Evolutionary conservation across 2,888 invertebrate species (phyloP).

Genomic region (Plutella xylostella): DNA sequence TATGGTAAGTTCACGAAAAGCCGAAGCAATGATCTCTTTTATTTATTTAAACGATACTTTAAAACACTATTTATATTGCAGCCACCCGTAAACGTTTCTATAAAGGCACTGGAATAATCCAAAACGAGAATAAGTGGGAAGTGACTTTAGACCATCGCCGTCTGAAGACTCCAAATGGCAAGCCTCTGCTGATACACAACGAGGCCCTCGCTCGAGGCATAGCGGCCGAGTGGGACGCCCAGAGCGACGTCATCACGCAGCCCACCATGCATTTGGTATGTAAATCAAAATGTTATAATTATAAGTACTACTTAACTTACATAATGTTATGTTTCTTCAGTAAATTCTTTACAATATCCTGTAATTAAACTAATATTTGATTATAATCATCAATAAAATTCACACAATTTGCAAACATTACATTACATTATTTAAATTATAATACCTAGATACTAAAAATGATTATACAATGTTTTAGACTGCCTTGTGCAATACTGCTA

Average conservation of each 20-base stretch:
- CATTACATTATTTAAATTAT: too few relatives aligned
- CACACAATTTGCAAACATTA: too few relatives aligned
- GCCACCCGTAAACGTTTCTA: constrained; percentile 78
- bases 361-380: too few relatives aligned
- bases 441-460: neutral
- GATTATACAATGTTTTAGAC: constrained; percentile 67
- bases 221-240: constrained; percentile 94
- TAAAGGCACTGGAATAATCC: constrained; percentile 77
- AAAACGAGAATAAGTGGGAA: constrained; percentile 80
- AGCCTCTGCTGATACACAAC: constrained; percentile 79
- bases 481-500: constrained; percentile 87
- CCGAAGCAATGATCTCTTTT: neutral
- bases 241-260: constrained; percentile 80
- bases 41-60: too few relatives aligned
- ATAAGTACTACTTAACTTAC: too few relatives aligned
- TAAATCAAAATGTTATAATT: too few relatives aligned
- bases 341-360: too few relatives aligned
- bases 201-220: constrained; percentile 93
- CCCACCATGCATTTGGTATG: constrained; percentile 93
- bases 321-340: too few relatives aligned
- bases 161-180: constrained; percentile 90
- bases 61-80: constrained; percentile 22
- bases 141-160: constrained; percentile 89
- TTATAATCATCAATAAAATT: too few relatives aligned
- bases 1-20: constrained; percentile 35